Conservation (phyloP, 2,888 invertebrate genomes). For the Argyra leucocephala region DNA sequence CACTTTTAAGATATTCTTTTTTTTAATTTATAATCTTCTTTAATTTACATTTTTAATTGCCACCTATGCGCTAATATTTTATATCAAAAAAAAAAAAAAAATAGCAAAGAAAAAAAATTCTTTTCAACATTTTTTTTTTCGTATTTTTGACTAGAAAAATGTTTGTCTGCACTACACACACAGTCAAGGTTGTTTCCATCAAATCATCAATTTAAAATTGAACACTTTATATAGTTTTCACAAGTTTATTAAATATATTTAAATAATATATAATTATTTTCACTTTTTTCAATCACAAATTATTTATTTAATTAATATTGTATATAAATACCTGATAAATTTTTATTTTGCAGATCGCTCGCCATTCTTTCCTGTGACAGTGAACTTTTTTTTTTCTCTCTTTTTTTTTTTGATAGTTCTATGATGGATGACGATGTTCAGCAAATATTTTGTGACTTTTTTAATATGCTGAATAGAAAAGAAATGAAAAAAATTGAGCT, state of each 20-base stretch:
- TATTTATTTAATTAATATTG: not conserved
- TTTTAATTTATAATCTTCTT: too few relatives aligned
- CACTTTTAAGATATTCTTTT: too few relatives aligned
- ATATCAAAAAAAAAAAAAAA: constrained; percentile 10
- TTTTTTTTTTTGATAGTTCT: constrained; percentile 2
- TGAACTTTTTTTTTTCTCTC: constrained; percentile 2
- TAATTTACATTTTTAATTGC: constrained; percentile 16
- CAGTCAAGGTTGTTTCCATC: constrained; percentile 15
- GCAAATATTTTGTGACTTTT: not conserved
- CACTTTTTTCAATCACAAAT: constrained; percentile 1
- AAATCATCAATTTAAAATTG: not conserved
- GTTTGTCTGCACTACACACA: not conserved
- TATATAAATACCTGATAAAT: not conserved
- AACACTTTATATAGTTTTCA: not conserved
- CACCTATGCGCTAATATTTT: constrained; percentile 18
- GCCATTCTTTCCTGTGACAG: constrained; percentile 6
- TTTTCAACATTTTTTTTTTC: not conserved
- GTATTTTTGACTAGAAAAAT: not conserved
- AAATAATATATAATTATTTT: not conserved
- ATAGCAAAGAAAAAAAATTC: not conserved
- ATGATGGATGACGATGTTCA: not conserved
- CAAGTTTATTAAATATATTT: too few relatives aligned
- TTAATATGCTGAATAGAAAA: not conserved
- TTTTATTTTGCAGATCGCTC: constrained; percentile 6
- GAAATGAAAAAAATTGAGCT: not conserved